phyloP scores from a whole-genome alignment of 2,113 vertebrate genomes.

The Myanophis thanlyinensis region DNA sequence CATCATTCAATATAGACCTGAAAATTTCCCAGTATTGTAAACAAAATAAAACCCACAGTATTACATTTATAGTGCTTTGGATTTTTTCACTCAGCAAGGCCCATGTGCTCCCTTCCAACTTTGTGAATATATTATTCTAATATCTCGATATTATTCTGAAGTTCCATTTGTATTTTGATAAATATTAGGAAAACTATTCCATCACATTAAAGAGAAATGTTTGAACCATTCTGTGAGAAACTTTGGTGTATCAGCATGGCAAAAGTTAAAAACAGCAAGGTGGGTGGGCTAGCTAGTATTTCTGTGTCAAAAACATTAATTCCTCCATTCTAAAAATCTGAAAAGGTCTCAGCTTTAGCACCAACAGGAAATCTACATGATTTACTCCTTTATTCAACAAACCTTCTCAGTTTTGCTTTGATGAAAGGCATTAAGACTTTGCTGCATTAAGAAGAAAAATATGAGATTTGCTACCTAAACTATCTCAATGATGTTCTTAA shows the following conservation, averaged over 20 bases:
- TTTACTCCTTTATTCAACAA: slow-evolving; percentile 4
- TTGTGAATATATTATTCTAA: neutral
- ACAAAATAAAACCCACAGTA: neutral
- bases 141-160: neutral
- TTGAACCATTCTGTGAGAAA: neutral
- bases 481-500: neutral
- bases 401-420: slow-evolving; percentile 14
- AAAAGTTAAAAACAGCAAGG: slow-evolving; percentile 24
- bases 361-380: neutral
- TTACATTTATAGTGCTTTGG: neutral
- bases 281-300: slow-evolving; percentile 32
- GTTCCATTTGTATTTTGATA: rapidly evolving
- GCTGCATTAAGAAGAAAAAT: neutral
- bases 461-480: neutral
- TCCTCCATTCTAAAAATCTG: neutral
- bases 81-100: neutral
- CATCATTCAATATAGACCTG: neutral
- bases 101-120: neutral
- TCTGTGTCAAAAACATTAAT: slow-evolving; percentile 18
- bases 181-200: neutral
- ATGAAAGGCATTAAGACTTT: slow-evolving; percentile 4
- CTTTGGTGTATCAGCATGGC: neutral
- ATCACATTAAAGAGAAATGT: neutral
- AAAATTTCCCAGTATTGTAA: neutral
- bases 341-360: slow-evolving; percentile 29